phyloP scores from a whole-genome alignment of 2,113 vertebrate species.

The Solea solea region DNA sequence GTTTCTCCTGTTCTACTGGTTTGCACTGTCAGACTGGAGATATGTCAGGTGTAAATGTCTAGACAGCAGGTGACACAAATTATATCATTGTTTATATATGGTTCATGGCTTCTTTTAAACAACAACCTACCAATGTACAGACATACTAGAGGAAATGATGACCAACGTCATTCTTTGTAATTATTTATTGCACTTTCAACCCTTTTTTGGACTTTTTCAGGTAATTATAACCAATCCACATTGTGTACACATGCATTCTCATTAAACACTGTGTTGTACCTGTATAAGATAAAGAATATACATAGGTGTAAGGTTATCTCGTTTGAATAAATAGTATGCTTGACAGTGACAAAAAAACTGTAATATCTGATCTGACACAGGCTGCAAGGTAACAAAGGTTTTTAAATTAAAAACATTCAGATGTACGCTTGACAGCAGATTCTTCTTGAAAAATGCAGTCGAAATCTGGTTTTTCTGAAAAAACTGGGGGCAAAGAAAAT shows the following conservation, averaged over 20 bases:
- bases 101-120: neutral
- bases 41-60: constrained; percentile 30
- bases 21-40: neutral
- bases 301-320: neutral
- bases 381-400: neutral
- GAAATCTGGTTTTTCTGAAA: neutral
- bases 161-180: neutral
- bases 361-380: neutral
- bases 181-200: constrained; percentile 24
- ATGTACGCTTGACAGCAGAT: neutral
- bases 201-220: neutral
- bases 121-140: neutral
- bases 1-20: neutral
- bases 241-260: neutral
- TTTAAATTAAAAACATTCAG: neutral
- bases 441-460: neutral
- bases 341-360: constrained; percentile 1
- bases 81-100: neutral
- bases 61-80: constrained; percentile 1
- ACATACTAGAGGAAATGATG: neutral
- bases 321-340: constrained; percentile 15
- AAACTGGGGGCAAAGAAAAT: neutral
- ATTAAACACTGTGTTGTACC: neutral
- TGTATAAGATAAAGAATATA: neutral
- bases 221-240: neutral